Percentiles rank a stretch among this genome's conserved stretches.
Conservation (phyloP, 2,797 vertebrate species). For the Xyrichtys novacula region DNA sequence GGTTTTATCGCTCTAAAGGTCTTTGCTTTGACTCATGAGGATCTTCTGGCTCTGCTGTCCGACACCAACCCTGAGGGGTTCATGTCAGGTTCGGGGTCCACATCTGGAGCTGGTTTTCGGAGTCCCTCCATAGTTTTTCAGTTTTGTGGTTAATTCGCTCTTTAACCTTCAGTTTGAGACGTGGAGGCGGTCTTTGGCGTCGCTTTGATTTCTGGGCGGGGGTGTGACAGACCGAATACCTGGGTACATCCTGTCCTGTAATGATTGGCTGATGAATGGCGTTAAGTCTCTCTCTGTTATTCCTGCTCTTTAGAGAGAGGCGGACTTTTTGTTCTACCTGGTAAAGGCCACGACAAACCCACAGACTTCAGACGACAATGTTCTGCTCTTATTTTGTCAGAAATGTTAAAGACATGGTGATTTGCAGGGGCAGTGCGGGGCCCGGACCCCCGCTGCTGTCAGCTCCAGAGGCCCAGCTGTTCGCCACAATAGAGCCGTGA, state of each 20-base stretch:
- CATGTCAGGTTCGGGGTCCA: too few relatives aligned
- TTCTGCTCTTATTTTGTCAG: slow-evolving; percentile 65
- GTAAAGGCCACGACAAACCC: slow-evolving; percentile 32
- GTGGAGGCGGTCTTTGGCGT: too few relatives aligned
- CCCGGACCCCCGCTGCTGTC: slow-evolving; percentile 61
- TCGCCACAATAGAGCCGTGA: slow-evolving; percentile 85
- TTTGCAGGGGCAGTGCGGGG: slow-evolving; percentile 63
- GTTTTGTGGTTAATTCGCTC: too few relatives aligned
- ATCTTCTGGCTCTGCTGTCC: too few relatives aligned
- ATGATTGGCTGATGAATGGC: slow-evolving; percentile 4
- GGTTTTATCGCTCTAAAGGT: too few relatives aligned
- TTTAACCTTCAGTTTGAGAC: too few relatives aligned
- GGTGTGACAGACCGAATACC: neutral
- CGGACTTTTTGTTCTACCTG: slow-evolving; percentile 36
- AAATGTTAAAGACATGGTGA: slow-evolving; percentile 75
- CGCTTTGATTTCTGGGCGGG: too few relatives aligned
- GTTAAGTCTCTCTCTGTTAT: slow-evolving; percentile 10
- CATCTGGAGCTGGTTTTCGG: too few relatives aligned
- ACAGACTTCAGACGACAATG: slow-evolving; percentile 46
- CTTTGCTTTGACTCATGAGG: too few relatives aligned
- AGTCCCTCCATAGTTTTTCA: too few relatives aligned
- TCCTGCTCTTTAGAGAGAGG: slow-evolving; percentile 13
- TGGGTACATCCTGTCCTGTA: too few relatives aligned
- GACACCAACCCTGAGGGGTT: too few relatives aligned
- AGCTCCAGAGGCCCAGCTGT: slow-evolving; percentile 75